These are phyloP conservation scores for Momotus momota DNA, from an alignment of 2,797 vertebrate species.

Conservation along the genomic window DNA sequence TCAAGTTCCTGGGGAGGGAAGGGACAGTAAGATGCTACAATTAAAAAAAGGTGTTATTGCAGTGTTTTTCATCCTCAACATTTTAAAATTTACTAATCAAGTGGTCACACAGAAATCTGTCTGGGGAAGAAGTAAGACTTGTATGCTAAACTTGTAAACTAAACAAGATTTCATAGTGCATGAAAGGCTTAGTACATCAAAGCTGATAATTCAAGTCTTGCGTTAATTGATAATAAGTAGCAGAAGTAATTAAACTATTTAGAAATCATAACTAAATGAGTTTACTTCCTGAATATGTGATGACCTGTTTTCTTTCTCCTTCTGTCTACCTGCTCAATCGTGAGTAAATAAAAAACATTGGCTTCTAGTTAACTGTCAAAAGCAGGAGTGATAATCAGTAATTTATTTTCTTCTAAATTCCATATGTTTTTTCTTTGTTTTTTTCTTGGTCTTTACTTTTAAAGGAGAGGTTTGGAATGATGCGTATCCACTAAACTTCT, in stretches of 20 bases:
- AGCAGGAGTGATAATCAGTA: not conserved
- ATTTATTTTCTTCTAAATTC: not conserved
- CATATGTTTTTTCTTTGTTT: not conserved
- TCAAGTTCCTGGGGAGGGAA: not conserved
- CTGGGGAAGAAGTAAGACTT: not conserved
- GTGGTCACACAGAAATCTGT: not conserved
- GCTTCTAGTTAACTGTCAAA: not conserved
- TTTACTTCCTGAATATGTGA: not conserved
- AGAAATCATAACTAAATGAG: not conserved
- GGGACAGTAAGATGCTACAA: not conserved
- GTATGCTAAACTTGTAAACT: not conserved
- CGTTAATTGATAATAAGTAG: not conserved
- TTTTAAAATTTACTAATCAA: not conserved
- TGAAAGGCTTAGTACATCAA: not conserved
- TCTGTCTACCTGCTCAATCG: not conserved
- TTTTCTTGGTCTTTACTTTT: not conserved
- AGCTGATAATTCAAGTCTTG: not conserved
- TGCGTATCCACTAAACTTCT: fast-evolving
- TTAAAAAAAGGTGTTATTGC: not conserved
- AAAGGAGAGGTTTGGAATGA: not conserved
- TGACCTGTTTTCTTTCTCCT: not conserved
- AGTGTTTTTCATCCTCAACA: not conserved
- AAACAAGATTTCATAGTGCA: not conserved
- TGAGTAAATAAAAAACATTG: not conserved
- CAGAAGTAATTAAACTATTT: not conserved